Conservation (phyloP, 2,797 vertebrate genomes). For the Menidia menidia region DNA sequence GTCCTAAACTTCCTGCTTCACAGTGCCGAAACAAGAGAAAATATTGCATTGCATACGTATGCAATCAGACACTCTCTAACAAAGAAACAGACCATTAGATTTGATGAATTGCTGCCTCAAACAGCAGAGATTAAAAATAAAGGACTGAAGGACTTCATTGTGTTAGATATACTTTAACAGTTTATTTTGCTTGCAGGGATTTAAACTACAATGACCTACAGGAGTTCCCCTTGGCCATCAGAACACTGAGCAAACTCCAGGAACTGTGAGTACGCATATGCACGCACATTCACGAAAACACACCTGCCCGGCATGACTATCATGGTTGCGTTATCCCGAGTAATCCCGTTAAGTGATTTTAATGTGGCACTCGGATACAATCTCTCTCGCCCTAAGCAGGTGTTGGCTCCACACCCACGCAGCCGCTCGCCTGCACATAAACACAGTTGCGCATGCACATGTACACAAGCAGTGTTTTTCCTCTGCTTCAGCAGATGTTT, state of each 20-base stretch:
- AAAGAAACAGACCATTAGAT: slow-evolving; percentile 13
- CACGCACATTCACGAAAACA: slow-evolving; percentile 57
- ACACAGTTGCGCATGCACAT: slow-evolving; percentile 32
- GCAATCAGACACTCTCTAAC: slow-evolving; percentile 28
- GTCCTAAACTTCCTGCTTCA: slow-evolving; percentile 51
- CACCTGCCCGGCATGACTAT: slow-evolving; percentile 79
- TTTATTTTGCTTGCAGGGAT: slow-evolving; percentile 83
- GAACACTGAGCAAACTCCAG: slow-evolving; percentile 92
- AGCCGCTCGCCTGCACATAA: slow-evolving; percentile 49
- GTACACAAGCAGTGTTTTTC: slow-evolving; percentile 55
- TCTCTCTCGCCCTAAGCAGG: slow-evolving; percentile 83
- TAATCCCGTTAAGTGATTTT: slow-evolving; percentile 84
- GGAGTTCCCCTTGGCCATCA: slow-evolving; percentile 94
- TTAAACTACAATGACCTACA: slow-evolving; percentile 94
- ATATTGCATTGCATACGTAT: slow-evolving; percentile 31
- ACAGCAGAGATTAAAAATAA: slow-evolving; percentile 5
- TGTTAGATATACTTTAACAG: slow-evolving; percentile 25
- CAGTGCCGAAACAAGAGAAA: slow-evolving; percentile 50
- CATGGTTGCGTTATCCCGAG: slow-evolving; percentile 76
- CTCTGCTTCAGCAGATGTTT: slow-evolving; percentile 82
- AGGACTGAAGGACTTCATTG: neutral
- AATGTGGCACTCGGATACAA: slow-evolving; percentile 83
- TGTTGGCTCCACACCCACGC: slow-evolving; percentile 78
- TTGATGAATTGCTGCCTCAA: slow-evolving; percentile 20
- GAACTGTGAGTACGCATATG: slow-evolving; percentile 89